Base-by-base conservation (phyloP, 1,140 invertebrate species). In the Babylonia areolata region DNA sequence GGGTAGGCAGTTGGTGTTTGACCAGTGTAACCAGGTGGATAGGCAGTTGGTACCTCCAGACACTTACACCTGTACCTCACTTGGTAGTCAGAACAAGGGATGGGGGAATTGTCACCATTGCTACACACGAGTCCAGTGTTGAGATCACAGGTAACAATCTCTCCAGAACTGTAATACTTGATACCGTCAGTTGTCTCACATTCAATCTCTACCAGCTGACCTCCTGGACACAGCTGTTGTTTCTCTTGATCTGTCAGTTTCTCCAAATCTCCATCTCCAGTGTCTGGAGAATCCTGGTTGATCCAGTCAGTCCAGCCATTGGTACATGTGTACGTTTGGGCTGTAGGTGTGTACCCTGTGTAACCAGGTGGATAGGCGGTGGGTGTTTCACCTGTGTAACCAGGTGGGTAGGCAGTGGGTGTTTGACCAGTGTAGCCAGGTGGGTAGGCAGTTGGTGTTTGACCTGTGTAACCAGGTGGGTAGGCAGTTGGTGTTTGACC, bases 71-170 rank as follows among this genome's bases (percentile, higher is more conserved):
- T 73, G 78, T 94, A 93, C 69, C 94, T 89, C n/a, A 94, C 89
- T 86, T 92, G 93, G 82, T 92, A 93, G 87, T 95, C 94, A 28
- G 88, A 81, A 87, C 94, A 95, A 42, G 85, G 83, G 28, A 90
- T 77, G 31, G 89, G 89, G 54, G 33, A 77, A 80, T 91, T 91
- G 28, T 89, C 87, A 28, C 31, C 75, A 51, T 89, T 89, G 37
- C 85, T 84, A 81, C 91, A 92, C 11, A 82, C 86, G 37, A 91
- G 85, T 39, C 91, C 91, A 64, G 85, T 84, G 12, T 82, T 83
- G 28, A 89, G 54, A 31, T 88, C 88, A 88, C 91, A 92, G 2
- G 87, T 89, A 3, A 86, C 85, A 11, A 85, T 77, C 15, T 87
- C 83, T 51, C 78, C 85, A 28, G 80, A 51, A n/a, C 82, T 85